These are phyloP conservation scores for Pararge aegeria DNA, from an alignment of 1,140 invertebrate species.

Conservation along the genomic window DNA sequence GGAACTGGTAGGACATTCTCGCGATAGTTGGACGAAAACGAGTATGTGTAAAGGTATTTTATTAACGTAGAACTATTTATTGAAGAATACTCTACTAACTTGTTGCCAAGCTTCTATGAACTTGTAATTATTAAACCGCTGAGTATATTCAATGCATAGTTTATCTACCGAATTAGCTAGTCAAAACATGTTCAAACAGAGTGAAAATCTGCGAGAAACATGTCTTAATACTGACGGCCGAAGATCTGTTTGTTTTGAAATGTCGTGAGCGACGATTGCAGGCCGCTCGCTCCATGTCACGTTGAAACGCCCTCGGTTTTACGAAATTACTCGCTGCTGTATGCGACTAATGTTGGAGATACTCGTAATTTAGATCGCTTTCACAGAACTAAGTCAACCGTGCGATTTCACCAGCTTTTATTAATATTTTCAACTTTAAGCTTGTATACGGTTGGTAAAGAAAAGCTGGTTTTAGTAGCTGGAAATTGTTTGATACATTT, in stretches of 20 bases:
- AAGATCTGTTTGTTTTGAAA: conserved; percentile 73
- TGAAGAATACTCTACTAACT: too few relatives aligned
- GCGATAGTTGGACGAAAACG: too few relatives aligned
- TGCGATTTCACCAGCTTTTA: background rate
- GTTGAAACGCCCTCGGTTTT: conserved; percentile 27
- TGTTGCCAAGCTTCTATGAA: background rate
- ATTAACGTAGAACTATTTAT: too few relatives aligned
- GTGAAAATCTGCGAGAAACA: conserved; percentile 50
- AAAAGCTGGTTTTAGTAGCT: too few relatives aligned
- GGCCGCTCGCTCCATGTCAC: conserved; percentile 56
- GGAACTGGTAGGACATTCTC: too few relatives aligned
- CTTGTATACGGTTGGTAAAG: too few relatives aligned
- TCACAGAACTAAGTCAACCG: background rate
- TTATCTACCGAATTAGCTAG: conserved; percentile 53
- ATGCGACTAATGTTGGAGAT: conserved; percentile 14
- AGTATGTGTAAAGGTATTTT: too few relatives aligned
- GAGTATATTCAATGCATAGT: conserved; percentile 32
- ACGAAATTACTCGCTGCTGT: conserved; percentile 22
- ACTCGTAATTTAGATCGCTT: conserved; percentile 8
- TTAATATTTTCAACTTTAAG: background rate
- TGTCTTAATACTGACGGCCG: conserved; percentile 57
- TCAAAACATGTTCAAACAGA: conserved; percentile 72
- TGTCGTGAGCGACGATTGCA: conserved; percentile 55
- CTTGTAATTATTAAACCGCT: conserved; percentile 4
- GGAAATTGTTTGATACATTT: too few relatives aligned